phyloP scores from a whole-genome alignment of 2,888 invertebrate genomes.

The Lasius platythorax region DNA sequence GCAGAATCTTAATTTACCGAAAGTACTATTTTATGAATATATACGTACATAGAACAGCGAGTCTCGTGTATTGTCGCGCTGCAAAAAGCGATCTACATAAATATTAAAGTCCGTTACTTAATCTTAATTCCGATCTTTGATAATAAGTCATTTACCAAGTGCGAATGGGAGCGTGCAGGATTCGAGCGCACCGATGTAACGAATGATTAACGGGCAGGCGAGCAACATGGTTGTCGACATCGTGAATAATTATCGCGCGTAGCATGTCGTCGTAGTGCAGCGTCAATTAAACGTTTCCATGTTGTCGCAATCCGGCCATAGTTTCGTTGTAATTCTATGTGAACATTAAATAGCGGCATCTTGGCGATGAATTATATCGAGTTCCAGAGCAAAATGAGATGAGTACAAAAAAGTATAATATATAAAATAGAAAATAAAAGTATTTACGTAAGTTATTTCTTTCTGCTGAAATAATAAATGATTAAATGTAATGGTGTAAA shows the following conservation, averaged over 20 bases:
- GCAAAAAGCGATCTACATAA: conserved; percentile 1
- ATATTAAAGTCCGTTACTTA: conserved; percentile 32
- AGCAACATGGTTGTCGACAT: conserved; percentile 59
- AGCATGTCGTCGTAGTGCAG: conserved; percentile 32
- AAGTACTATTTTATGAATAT: neutral
- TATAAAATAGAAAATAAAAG: too few species aligned
- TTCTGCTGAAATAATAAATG: too few species aligned
- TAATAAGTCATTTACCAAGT: conserved; percentile 29
- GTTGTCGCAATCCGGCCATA: conserved; percentile 56
- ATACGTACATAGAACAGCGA: neutral
- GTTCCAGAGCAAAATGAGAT: conserved; percentile 43
- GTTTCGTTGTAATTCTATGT: conserved; percentile 44
- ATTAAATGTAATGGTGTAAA: too few species aligned
- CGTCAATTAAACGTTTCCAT: conserved; percentile 68
- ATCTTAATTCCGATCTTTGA: conserved; percentile 23
- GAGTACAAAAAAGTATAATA: too few species aligned
- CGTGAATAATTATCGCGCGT: conserved; percentile 51
- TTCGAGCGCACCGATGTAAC: conserved; percentile 44
- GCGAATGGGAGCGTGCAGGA: conserved; percentile 6
- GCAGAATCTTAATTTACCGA: conserved; percentile 8
- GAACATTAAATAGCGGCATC: conserved; percentile 6
- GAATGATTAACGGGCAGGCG: conserved; percentile 62
- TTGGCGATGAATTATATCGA: conserved; percentile 42
- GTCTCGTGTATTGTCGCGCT: neutral
- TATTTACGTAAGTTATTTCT: too few species aligned